phyloP scores from a whole-genome alignment of 2,797 vertebrate species.

The Eulemur rubriventer region DNA sequence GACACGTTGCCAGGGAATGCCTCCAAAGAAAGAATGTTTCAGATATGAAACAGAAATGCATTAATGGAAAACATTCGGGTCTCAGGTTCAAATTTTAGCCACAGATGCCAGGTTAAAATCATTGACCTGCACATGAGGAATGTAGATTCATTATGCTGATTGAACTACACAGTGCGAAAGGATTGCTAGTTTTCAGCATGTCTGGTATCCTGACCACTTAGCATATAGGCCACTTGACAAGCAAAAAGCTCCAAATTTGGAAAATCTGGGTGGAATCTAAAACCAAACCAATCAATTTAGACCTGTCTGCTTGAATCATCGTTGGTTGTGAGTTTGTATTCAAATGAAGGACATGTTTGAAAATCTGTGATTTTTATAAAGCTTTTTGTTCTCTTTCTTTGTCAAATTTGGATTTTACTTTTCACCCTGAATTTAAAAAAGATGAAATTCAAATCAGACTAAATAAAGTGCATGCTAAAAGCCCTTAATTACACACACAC shows the following conservation, averaged over 20 bases:
- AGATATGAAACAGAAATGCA: rapidly evolving
- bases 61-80: neutral
- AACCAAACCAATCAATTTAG: neutral
- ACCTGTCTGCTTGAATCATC: neutral
- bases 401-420: neutral
- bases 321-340: neutral
- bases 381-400: neutral
- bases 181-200: neutral
- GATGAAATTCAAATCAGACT: neutral
- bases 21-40: neutral
- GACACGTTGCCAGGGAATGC: rapidly evolving
- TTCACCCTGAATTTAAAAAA: neutral
- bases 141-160: neutral
- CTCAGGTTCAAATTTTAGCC: neutral
- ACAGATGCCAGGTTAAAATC: neutral
- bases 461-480: neutral
- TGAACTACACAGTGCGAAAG: neutral
- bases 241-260: neutral
- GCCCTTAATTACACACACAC: neutral
- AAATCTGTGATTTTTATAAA: neutral
- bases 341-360: neutral
- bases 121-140: neutral
- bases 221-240: neutral
- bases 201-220: neutral
- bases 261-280: neutral